These are phyloP conservation scores for Caerostris darwini DNA, from an alignment of 1,140 invertebrate genomes.

Conservation along the genomic window DNA sequence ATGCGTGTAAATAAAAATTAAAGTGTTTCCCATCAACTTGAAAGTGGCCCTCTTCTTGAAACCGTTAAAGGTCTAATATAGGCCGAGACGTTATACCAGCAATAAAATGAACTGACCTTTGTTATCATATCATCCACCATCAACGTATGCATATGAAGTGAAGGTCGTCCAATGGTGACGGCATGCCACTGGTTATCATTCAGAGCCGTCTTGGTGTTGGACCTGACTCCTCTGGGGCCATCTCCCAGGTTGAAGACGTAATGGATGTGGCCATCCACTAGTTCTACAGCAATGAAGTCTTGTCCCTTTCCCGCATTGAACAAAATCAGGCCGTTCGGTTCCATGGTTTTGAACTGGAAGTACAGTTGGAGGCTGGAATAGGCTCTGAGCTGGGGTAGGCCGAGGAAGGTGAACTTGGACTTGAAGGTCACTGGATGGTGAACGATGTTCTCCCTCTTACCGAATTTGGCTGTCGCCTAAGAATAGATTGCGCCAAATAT, in stretches of 20 bases:
- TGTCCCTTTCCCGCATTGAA: slow-evolving; percentile 93
- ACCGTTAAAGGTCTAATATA: no score
- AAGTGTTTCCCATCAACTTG: no score
- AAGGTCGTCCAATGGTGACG: slow-evolving; percentile 93
- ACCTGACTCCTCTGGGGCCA: slow-evolving; percentile 91
- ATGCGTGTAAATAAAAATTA: no score
- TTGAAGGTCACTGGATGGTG: slow-evolving; percentile 95
- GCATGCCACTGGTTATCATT: slow-evolving; percentile 98
- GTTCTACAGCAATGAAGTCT: slow-evolving; percentile 94
- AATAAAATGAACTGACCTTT: slow-evolving; percentile 83
- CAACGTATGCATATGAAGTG: slow-evolving; percentile 92
- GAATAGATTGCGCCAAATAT: no score
- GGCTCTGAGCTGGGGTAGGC: slow-evolving; percentile 92
- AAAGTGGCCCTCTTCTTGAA: no score
- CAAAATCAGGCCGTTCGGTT: slow-evolving; percentile 94
- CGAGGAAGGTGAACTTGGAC: slow-evolving; percentile 94
- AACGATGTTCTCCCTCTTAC: slow-evolving; percentile 87
- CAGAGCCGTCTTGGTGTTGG: slow-evolving; percentile 89
- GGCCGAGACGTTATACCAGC: no score
- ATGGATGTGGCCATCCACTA: slow-evolving; percentile 95
- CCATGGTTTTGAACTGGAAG: slow-evolving; percentile 95
- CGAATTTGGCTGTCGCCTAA: slow-evolving; percentile 87
- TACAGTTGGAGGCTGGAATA: slow-evolving; percentile 94
- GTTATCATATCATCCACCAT: slow-evolving; percentile 95
- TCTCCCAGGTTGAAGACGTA: slow-evolving; percentile 96